Conservation (phyloP, 2,113 vertebrate genomes). For the Ctenomys sociabilis region DNA sequence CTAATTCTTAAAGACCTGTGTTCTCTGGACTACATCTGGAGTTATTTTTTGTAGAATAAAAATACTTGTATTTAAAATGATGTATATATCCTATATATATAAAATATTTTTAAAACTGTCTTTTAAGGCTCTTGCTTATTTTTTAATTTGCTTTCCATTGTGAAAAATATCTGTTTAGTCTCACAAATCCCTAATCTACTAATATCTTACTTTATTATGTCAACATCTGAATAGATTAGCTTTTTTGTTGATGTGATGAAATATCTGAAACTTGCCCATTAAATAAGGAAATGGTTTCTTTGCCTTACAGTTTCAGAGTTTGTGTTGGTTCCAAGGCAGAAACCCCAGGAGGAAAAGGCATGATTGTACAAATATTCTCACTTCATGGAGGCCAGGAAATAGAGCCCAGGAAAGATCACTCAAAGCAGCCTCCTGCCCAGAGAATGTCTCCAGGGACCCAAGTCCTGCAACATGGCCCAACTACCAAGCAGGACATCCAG, state of each 20-base stretch:
- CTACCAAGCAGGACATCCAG: neutral
- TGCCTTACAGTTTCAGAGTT: neutral
- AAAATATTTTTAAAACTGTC: neutral
- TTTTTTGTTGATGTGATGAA: neutral
- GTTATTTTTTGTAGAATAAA: neutral
- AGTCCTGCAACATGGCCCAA: neutral
- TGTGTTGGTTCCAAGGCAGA: neutral
- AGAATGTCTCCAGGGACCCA: neutral
- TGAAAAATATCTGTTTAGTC: neutral
- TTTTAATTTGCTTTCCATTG: neutral
- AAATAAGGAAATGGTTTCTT: neutral
- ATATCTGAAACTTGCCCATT: neutral
- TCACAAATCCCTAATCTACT: neutral
- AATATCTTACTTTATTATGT: neutral
- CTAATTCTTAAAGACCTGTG: neutral
- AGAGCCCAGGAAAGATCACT: neutral
- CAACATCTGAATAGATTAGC: neutral
- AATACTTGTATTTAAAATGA: neutral
- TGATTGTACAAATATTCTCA: neutral
- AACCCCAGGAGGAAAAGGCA: neutral
- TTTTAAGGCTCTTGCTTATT: neutral
- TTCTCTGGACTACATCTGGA: neutral
- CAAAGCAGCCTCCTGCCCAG: neutral
- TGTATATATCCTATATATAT: neutral
- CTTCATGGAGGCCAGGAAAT: neutral